Evolutionary conservation across 2,113 vertebrate genomes (phyloP), one percentile per base, ranked within the genome.

Genomic region (Tursiops truncatus): DNA sequence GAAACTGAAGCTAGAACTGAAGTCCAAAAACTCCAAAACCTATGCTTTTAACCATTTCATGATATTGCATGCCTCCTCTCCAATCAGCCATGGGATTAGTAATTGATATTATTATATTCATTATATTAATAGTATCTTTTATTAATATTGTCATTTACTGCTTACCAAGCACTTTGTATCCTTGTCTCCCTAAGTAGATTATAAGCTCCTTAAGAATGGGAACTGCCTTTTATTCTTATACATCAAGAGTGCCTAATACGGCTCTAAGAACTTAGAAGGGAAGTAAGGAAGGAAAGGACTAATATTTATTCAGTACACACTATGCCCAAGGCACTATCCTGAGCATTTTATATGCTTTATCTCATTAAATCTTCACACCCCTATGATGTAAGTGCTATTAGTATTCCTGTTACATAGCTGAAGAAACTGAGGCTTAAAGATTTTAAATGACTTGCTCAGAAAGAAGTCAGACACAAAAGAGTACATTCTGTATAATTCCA

Each of bases 71-170:
- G 23, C 41, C 18, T 95, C 60, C 33, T 89, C 36, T 76, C 38
- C 36, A 92, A 44, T 67, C 87, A 91, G 53, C 53, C 38, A 17
- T 67, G 53, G 47, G 2, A 62, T 93, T 81, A 60, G 47, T 70
- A 73, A 93, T 82, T 85, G 17, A 76, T 89, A 74, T 89, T 77
- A 77, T 96, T 94, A 86, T 73, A 89, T 67, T 89, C 28, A 44
- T 68, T 65, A 70, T 82, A n/a, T 89, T 89, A 94, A 77, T 74
- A 86, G 5, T 74, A 71, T 82, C 26, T 82, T 74, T 70, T 81
- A 91, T 88, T 89, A 80, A 50, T 65, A 80, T 65, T 77, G 13
- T 84, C 44, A 36, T 74, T 79, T 92, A 41, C 14, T 80, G 38
- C 53, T 89, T 92, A 94, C 21, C 94, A 63, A 79, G 28, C 18